Evolutionary conservation across 1,140 invertebrate genomes (phyloP).

Genomic region (Matsumurasca onukii): DNA sequence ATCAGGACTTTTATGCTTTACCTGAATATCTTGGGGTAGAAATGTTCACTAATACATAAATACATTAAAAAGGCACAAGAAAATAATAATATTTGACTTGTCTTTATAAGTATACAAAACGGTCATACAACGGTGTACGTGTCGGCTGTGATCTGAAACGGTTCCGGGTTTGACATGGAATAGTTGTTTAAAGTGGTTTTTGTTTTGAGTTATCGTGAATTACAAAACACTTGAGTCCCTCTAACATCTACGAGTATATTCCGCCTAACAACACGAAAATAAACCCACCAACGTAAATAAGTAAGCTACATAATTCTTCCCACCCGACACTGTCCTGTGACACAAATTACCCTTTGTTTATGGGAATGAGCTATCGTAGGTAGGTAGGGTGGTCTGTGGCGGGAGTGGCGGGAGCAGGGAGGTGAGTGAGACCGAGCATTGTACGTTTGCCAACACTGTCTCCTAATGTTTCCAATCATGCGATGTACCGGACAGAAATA

Average conservation of each 20-base stretch:
- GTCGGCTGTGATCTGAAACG: not conserved
- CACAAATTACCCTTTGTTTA: not conserved
- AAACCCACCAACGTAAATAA: too few relatives aligned
- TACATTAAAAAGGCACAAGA: slow-evolving; percentile 22
- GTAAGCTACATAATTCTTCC: not conserved
- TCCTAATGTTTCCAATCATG: not conserved
- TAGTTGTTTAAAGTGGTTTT: not conserved
- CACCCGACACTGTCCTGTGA: not conserved
- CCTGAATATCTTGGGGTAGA: not conserved
- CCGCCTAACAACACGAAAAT: too few relatives aligned
- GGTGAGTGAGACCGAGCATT: not conserved
- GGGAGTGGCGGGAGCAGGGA: not conserved
- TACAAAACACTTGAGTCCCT: too few relatives aligned
- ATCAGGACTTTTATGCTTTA: too few relatives aligned
- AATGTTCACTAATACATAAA: slow-evolving; percentile 5
- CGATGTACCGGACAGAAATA: not conserved
- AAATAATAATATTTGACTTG: too few relatives aligned
- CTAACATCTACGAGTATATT: too few relatives aligned
- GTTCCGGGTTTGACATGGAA: not conserved
- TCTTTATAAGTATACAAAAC: not conserved
- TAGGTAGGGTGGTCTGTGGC: not conserved
- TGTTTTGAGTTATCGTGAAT: not conserved
- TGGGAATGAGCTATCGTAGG: not conserved
- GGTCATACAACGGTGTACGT: not conserved
- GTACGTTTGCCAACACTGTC: too few relatives aligned